phyloP scores from a whole-genome alignment of 2,113 vertebrate species.

The Tragelaphus imberbis region DNA sequence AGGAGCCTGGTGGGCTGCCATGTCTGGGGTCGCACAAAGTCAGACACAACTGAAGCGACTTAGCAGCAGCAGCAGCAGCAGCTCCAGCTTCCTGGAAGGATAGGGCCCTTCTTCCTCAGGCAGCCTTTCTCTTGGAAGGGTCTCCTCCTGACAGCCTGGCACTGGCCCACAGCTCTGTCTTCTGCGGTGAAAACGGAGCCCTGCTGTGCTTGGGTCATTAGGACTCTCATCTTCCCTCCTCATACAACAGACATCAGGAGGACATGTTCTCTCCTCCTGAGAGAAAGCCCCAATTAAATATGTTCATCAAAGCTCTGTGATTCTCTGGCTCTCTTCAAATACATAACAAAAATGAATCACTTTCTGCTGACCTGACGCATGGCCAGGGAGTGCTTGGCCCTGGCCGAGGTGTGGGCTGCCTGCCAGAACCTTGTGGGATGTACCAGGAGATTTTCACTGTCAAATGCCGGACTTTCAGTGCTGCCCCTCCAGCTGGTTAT shows the following conservation, averaged over 20 bases:
- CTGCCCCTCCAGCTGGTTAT: slow-evolving; percentile 43
- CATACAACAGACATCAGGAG: slow-evolving; percentile 26
- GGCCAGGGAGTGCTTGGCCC: not conserved
- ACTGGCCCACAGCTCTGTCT: not conserved
- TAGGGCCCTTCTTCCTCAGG: not conserved
- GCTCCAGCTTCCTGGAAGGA: not conserved
- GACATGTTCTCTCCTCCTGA: slow-evolving; percentile 44
- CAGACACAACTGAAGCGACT: too few species aligned
- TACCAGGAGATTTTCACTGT: not conserved
- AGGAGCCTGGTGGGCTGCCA: too few species aligned
- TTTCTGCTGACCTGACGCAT: slow-evolving; percentile 52
- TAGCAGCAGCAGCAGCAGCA: too few species aligned
- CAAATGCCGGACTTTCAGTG: slow-evolving; percentile 29
- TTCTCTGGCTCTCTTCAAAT: slow-evolving; percentile 56
- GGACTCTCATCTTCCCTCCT: not conserved
- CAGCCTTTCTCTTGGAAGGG: not conserved
- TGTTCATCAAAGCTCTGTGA: slow-evolving; percentile 38
- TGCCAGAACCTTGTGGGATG: slow-evolving; percentile 30
- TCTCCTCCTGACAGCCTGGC: not conserved
- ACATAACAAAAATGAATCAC: slow-evolving; percentile 26
- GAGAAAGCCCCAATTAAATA: slow-evolving; percentile 57
- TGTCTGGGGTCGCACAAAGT: too few species aligned
- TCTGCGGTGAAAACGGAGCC: slow-evolving; percentile 2
- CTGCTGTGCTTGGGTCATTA: slow-evolving; percentile 16
- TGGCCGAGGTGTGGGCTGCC: not conserved